A percentile compares a stretch with the other conserved stretches of the same genome.
These are phyloP conservation scores for Mastigias papua DNA, from an alignment of 30 jellyfish, hydroid and myxozoan genomes.

Conservation along the genomic window DNA sequence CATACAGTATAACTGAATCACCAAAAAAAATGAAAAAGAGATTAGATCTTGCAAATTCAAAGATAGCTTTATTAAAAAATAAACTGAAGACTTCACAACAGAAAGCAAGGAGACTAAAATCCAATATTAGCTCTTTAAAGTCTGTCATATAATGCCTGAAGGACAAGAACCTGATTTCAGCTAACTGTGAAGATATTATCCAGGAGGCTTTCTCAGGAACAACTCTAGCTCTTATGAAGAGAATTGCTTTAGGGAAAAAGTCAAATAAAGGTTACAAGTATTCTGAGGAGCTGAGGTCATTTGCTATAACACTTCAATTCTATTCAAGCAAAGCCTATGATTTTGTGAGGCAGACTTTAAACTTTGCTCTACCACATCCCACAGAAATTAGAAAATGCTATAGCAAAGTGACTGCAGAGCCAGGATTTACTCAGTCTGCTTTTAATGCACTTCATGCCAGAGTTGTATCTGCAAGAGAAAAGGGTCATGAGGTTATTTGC, in stretches of 20 bases:
- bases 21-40: not conserved
- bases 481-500: constrained; percentile 25
- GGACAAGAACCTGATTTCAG: not conserved
- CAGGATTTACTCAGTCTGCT: constrained; percentile 67
- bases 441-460: constrained; percentile 8
- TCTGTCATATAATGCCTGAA: not conserved
- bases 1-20: not conserved
- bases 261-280: constrained; percentile 51
- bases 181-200: not conserved
- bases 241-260: constrained; percentile 1
- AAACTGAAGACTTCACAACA: not conserved
- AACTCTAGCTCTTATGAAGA: not conserved
- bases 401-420: constrained; percentile 57
- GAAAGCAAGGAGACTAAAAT: not conserved
- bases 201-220: not conserved
- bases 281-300: constrained; percentile 33
- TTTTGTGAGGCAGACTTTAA: constrained; percentile 37
- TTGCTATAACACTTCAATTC: constrained; percentile 45
- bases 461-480: constrained; percentile 11
- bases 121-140: not conserved
- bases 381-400: constrained; percentile 52
- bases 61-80: not conserved
- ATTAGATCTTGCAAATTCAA: not conserved
- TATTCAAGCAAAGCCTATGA: constrained; percentile 55
- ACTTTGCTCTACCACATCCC: constrained; percentile 52